Evolutionary conservation across 2,888 invertebrate genomes (phyloP).

Genomic region (Nipponacmea schrenckii): DNA sequence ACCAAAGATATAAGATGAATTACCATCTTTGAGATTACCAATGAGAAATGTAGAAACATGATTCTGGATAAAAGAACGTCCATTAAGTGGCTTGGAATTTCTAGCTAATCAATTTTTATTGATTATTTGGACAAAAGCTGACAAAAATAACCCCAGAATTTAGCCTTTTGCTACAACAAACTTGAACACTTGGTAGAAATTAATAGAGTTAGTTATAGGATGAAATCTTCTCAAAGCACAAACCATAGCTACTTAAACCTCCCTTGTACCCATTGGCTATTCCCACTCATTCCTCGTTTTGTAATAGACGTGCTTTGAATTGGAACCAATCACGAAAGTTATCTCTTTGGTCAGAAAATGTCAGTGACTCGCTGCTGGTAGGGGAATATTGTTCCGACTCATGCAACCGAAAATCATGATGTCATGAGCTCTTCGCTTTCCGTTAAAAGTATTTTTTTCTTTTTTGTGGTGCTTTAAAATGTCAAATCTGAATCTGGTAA

Average conservation of each 20-base stretch:
- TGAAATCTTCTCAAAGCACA: not conserved
- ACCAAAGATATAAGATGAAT: conserved; percentile 2
- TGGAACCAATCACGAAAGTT: not conserved
- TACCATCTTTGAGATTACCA: not conserved
- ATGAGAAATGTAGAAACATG: conserved; percentile 7
- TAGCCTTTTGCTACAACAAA: conserved; percentile 3
- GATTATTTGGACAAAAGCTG: conserved; percentile 2
- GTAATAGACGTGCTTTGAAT: not conserved
- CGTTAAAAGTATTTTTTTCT: too few species aligned
- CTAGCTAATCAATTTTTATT: conserved; percentile 2
- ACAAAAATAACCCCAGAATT: conserved; percentile 2
- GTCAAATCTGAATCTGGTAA: too few species aligned
- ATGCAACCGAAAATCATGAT: too few species aligned
- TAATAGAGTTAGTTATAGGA: conserved; percentile 2
- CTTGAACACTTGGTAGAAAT: not conserved
- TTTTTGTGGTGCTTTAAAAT: too few species aligned
- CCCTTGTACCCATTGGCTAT: conserved; percentile 3
- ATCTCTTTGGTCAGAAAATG: conserved; percentile 2
- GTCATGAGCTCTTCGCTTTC: too few species aligned
- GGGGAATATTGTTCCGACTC: too few species aligned
- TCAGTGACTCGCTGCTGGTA: not conserved
- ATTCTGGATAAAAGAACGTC: not conserved
- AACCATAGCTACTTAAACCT: not conserved
- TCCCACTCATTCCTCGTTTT: not conserved
- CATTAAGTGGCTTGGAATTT: conserved; percentile 5